phyloP scores from a whole-genome alignment of 2,113 vertebrate genomes.

The Toxostoma redivivum region DNA sequence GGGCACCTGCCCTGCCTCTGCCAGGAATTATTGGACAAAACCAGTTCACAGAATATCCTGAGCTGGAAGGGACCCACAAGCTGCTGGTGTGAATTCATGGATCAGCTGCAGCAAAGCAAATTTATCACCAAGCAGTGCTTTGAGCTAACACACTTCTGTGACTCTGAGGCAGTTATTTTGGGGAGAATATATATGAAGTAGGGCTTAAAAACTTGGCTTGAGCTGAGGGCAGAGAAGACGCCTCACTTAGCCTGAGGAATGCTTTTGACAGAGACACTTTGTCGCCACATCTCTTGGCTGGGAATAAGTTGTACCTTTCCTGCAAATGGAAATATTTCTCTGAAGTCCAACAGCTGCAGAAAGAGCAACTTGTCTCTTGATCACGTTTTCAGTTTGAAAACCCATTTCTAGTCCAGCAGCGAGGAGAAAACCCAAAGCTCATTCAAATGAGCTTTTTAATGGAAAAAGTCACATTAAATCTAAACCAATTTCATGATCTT shows the following conservation, averaged over 20 bases:
- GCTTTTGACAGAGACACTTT: background rate
- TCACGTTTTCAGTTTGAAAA: background rate
- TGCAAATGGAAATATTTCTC: background rate
- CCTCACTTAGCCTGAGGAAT: background rate
- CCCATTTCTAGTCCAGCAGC: background rate
- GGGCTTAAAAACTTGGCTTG: background rate
- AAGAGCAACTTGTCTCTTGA: background rate
- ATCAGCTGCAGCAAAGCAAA: background rate
- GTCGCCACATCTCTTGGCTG: background rate
- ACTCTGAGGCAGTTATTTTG: background rate
- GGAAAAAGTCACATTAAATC: background rate
- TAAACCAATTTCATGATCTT: background rate
- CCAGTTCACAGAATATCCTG: background rate
- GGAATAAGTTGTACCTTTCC: background rate
- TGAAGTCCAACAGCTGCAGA: background rate
- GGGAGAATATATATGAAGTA: background rate
- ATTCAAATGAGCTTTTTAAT: constrained; percentile 4
- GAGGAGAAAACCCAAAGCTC: background rate
- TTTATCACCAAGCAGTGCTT: background rate
- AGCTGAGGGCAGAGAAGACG: background rate
- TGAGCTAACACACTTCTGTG: background rate
- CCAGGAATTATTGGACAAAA: background rate
- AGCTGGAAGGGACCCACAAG: background rate
- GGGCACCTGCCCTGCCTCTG: background rate
- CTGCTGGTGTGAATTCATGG: background rate